These are phyloP conservation scores for Ennomos fuscantarius DNA, from an alignment of 2,888 invertebrate species.

Conservation along the genomic window DNA sequence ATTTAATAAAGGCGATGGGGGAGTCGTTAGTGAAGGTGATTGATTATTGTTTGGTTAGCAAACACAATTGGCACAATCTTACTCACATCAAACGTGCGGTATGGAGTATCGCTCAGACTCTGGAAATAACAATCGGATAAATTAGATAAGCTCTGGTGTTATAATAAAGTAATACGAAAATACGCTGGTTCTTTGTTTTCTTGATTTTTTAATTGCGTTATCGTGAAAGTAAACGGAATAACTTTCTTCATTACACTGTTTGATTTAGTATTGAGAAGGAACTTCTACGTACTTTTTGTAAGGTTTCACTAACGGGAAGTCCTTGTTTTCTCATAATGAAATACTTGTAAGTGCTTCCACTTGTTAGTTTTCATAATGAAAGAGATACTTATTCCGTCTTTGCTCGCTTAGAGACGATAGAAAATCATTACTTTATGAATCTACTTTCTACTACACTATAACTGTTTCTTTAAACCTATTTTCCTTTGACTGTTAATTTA, in stretches of 20 bases:
- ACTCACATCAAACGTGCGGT: conserved; percentile 73
- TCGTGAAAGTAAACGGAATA: conserved; percentile 2
- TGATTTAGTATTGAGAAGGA: conserved; percentile 6
- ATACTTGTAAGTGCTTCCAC: background rate
- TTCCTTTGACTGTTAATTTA: too few relatives aligned
- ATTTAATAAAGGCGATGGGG: conserved; percentile 49
- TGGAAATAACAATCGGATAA: conserved; percentile 32
- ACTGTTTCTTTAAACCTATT: too few relatives aligned
- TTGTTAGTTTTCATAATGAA: background rate
- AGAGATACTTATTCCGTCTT: background rate
- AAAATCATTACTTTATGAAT: too few relatives aligned
- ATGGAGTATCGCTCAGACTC: conserved; percentile 49
- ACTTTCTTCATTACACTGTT: conserved; percentile 4
- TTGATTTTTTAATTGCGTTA: conserved; percentile 2
- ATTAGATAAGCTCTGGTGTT: background rate
- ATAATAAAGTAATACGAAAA: too few relatives aligned
- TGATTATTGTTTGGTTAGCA: conserved; percentile 71
- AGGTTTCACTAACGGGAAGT: conserved; percentile 17
- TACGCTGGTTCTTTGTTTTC: background rate
- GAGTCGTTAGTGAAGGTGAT: conserved; percentile 55
- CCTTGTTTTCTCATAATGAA: conserved; percentile 1
- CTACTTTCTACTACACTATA: too few relatives aligned
- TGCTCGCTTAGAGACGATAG: too few relatives aligned
- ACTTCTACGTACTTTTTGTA: conserved; percentile 14
- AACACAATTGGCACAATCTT: conserved; percentile 65